phyloP scores from a whole-genome alignment of 2,797 vertebrate species.

The Dendrocincla fuliginosa region DNA sequence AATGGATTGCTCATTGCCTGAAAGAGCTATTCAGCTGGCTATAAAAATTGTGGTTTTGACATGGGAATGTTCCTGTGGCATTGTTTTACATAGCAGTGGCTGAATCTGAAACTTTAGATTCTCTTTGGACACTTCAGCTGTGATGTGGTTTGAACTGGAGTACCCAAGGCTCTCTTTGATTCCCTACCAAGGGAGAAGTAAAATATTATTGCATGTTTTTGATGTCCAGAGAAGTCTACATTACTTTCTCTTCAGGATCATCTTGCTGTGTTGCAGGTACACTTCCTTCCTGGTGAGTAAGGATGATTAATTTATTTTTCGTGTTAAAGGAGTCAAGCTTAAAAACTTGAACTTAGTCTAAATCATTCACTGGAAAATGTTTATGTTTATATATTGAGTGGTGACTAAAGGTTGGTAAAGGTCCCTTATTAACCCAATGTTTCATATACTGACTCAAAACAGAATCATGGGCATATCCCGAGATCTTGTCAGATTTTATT shows the following conservation, averaged over 20 bases:
- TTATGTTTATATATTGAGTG: background rate
- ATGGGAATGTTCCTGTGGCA: slow-evolving; percentile 45
- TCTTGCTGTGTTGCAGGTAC: background rate
- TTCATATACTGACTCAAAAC: background rate
- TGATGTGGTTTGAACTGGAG: slow-evolving; percentile 51
- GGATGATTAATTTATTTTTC: background rate
- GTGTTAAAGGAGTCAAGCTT: background rate
- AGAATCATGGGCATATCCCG: background rate
- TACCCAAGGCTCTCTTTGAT: slow-evolving; percentile 1
- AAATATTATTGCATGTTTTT: slow-evolving; percentile 28
- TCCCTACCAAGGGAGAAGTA: slow-evolving; percentile 7
- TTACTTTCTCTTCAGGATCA: background rate
- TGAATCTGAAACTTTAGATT: slow-evolving; percentile 50
- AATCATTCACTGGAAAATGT: background rate
- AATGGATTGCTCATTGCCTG: slow-evolving; percentile 21
- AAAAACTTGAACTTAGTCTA: background rate
- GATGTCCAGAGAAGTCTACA: background rate
- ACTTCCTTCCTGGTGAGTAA: background rate
- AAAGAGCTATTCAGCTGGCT: slow-evolving; percentile 12
- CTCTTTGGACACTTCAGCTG: slow-evolving; percentile 31
- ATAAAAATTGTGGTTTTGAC: slow-evolving; percentile 49
- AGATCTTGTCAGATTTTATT: background rate
- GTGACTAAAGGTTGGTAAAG: background rate
- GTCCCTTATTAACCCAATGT: background rate
- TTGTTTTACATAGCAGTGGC: slow-evolving; percentile 54